These are phyloP conservation scores for Epizoanthus rinbou DNA, from an alignment of 92 coral and sea anemone species.

Conservation along the genomic window DNA sequence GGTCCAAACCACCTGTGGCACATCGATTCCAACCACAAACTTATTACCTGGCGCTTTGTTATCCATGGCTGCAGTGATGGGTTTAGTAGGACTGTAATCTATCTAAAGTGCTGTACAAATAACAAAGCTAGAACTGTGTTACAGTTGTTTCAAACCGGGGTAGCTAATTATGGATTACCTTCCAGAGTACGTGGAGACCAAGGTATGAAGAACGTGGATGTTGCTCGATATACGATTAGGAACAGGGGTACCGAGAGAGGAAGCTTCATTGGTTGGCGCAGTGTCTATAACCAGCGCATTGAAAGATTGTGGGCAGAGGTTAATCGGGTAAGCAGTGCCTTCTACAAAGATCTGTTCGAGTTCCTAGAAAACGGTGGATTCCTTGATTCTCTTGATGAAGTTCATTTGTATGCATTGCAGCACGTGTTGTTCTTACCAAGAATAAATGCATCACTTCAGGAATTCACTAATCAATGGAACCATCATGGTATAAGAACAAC, in stretches of 20 bases:
- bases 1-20: too few relatives aligned
- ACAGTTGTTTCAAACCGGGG: too few relatives aligned
- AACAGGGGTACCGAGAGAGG: slow-evolving; percentile 58
- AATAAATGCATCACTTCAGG: slow-evolving; percentile 52
- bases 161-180: too few relatives aligned
- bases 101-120: too few relatives aligned
- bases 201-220: too few relatives aligned
- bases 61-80: too few relatives aligned
- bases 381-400: slow-evolving; percentile 42
- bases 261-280: slow-evolving; percentile 62
- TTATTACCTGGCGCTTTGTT: too few relatives aligned
- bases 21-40: too few relatives aligned
- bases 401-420: slow-evolving; percentile 43
- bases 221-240: slow-evolving; percentile 42
- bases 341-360: slow-evolving; percentile 48
- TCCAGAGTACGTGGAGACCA: too few relatives aligned
- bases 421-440: slow-evolving; percentile 43
- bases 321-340: slow-evolving; percentile 34
- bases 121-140: too few relatives aligned
- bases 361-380: slow-evolving; percentile 19
- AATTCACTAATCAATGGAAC: slow-evolving; percentile 64
- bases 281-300: slow-evolving; percentile 57
- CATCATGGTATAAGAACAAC: slow-evolving; percentile 61
- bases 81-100: too few relatives aligned
- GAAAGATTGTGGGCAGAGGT: slow-evolving; percentile 68